These are phyloP conservation scores for Tapera naevia DNA, from an alignment of 2,797 vertebrate genomes.

Conservation along the genomic window DNA sequence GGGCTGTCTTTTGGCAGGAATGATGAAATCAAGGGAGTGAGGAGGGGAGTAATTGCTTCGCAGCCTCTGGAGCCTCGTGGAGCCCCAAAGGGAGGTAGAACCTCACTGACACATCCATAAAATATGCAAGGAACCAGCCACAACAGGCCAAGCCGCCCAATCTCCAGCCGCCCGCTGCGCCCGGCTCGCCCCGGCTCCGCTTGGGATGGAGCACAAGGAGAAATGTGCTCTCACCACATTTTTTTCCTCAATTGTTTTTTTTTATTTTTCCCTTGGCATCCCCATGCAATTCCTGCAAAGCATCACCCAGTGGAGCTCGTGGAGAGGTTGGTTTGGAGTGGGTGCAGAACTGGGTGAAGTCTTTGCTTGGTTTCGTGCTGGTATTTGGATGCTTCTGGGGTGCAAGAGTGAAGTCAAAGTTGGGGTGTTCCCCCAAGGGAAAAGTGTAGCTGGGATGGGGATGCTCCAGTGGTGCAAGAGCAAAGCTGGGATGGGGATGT, in stretches of 20 bases:
- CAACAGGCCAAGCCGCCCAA: background rate
- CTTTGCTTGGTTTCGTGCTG: background rate
- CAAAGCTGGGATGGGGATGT: background rate
- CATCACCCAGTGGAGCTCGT: background rate
- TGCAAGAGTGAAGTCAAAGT: too few relatives aligned
- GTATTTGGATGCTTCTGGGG: background rate
- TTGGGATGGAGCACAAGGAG: background rate
- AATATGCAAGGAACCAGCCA: background rate
- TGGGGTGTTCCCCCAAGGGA: background rate
- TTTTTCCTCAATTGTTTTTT: too few relatives aligned
- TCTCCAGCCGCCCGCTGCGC: background rate
- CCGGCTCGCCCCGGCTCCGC: background rate
- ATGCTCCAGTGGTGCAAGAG: background rate
- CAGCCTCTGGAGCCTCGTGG: background rate
- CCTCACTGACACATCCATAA: background rate
- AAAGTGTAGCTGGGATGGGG: background rate
- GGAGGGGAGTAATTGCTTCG: background rate
- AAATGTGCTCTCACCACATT: background rate
- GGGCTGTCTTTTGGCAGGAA: background rate
- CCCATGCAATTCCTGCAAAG: rapidly evolving
- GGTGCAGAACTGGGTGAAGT: rapidly evolving
- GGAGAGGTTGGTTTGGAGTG: background rate
- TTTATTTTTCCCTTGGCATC: background rate
- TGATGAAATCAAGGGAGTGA: rapidly evolving
- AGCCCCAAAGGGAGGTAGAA: background rate